Base-by-base conservation (phyloP, 2,888 invertebrate genomes). In the Euphydryas editha region DNA sequence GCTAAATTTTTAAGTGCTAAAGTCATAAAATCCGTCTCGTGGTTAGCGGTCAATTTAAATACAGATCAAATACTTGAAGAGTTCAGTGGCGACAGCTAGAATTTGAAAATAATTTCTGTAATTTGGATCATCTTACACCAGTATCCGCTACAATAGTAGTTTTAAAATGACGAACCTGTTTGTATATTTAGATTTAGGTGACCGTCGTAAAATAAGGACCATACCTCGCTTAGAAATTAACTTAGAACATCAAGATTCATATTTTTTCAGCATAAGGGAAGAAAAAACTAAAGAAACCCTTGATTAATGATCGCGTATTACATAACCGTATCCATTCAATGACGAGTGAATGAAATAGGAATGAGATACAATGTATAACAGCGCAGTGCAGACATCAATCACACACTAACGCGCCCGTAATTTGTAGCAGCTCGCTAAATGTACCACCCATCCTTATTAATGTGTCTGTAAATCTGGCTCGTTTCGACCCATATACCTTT, bases 381-480 rank as follows among this genome's bases (percentile, higher is more conserved):
- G 30, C 54, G 54, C 54, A 54, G 36, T 17, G 54, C 54, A 17
- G 36, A n/a, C 67, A 59, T 54, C 44, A 59, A 59, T 67, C 67
- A 55, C 62, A 55, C 24, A 24, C 24, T 62, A 62, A 62, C 57
- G 56, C 42, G 10, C 42, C n/a, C 62, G 24, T 51, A 56, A 66
- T 62, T 62, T 61, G 66, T 62, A 24, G 51, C 51, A 51, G 51
- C 51, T 15, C 54, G 24, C 63, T 46, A 39, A 63, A 67, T 56
- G 59, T 55, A 46, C 66, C 62, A 44, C 66, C 62, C 58, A 63
- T 67, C 55, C 63, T 67, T 63, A 67, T 59, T 63, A 63, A 67
- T 67, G 62, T 39, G 24, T 15, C 46, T 56, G 59, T 62, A 63
- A 63, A 59, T 63, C 63, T 59, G 47, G 55, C 56, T 63, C 47